These are phyloP conservation scores for Yasuhikotakia modesta DNA, from an alignment of 2,797 vertebrate genomes.

Conservation along the genomic window DNA sequence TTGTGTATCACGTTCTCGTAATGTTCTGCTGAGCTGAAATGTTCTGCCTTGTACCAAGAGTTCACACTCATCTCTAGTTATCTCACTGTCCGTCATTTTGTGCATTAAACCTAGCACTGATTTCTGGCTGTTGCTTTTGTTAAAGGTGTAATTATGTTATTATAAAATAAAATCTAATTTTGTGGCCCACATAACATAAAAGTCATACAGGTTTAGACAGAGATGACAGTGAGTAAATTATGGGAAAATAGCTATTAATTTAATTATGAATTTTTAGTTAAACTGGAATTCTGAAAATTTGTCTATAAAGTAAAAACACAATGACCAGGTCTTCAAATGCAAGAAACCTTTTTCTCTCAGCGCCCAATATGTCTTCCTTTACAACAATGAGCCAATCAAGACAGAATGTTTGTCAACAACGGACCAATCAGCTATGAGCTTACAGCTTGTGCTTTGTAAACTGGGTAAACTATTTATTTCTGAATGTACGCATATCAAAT, in stretches of 20 bases:
- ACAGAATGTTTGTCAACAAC: too few relatives aligned
- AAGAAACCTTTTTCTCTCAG: background rate
- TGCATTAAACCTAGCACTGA: background rate
- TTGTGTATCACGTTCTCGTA: background rate
- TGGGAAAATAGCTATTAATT: too few relatives aligned
- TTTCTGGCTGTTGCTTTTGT: background rate
- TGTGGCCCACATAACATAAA: too few relatives aligned
- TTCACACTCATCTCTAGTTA: background rate
- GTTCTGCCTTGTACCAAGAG: constrained; percentile 10
- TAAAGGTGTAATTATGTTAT: too few relatives aligned
- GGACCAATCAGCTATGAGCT: too few relatives aligned
- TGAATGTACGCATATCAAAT: too few relatives aligned
- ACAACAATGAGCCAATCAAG: background rate
- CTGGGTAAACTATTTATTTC: too few relatives aligned
- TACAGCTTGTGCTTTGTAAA: too few relatives aligned
- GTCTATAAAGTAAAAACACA: background rate
- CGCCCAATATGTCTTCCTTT: background rate
- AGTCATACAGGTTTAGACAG: too few relatives aligned
- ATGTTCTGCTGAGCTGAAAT: background rate
- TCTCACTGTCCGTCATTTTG: background rate
- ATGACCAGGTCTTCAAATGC: background rate
- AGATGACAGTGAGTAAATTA: too few relatives aligned
- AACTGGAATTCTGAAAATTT: background rate
- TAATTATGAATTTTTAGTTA: too few relatives aligned
- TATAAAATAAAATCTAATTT: too few relatives aligned